phyloP scores from a whole-genome alignment of 2,113 vertebrate species.

The Tylochromis polylepis region DNA sequence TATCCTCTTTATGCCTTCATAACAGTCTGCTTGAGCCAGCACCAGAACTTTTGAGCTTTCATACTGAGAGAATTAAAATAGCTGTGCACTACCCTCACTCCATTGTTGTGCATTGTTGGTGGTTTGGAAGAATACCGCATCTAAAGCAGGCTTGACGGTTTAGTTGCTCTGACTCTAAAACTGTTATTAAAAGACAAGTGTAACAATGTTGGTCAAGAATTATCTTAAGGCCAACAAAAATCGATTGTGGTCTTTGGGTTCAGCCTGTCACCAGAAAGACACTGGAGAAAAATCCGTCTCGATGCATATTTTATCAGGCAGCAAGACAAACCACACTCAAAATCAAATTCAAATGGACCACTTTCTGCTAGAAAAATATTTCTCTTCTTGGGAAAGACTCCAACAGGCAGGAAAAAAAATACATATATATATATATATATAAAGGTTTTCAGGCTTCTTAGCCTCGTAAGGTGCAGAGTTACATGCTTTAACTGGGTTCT shows the following conservation, averaged over 20 bases:
- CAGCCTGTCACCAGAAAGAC: conserved; percentile 2
- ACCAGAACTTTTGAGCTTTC: not conserved
- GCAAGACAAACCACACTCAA: conserved; percentile 30
- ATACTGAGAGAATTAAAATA: not conserved
- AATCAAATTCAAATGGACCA: conserved; percentile 27
- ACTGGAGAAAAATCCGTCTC: not conserved
- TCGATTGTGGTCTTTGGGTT: conserved; percentile 16
- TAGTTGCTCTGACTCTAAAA: not conserved
- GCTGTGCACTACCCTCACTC: not conserved
- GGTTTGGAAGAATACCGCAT: not conserved
- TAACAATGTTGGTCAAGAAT: not conserved
- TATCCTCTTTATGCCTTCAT: not conserved
- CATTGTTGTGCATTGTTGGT: not conserved
- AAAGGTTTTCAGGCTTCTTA: not conserved
- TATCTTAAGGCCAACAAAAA: not conserved
- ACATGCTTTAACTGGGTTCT: not conserved
- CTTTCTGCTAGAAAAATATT: conserved; percentile 9
- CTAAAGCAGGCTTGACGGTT: not conserved
- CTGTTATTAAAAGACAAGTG: not conserved
- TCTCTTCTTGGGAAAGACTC: not conserved
- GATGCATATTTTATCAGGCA: conserved; percentile 30
- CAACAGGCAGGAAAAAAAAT: not conserved
- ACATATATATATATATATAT: too few relatives aligned
- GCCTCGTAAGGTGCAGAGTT: not conserved
- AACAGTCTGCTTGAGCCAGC: not conserved